Base-by-base conservation (phyloP, 2,113 vertebrate species). In the Silurus asotus region DNA sequence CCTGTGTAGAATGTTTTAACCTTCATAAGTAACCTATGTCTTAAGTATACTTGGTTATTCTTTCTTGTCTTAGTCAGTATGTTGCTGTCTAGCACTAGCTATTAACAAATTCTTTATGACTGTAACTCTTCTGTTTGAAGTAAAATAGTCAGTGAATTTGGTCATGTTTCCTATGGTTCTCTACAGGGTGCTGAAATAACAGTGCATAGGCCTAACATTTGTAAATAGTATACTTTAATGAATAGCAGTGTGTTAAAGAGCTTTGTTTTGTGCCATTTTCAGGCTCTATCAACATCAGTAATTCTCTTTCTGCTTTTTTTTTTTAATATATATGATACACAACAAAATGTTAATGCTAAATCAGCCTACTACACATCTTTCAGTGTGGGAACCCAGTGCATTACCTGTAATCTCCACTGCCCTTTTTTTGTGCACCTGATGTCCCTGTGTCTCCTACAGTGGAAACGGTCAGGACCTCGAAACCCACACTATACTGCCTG, bases 381-480 rank as follows among this genome's bases (percentile, higher is more conserved):
- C 6, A 67, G 70, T 81, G 20, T 25, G 13, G 48, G 28, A 79
- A 15, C 61, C 64, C 5, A 70, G n/a, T 48, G 48, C 9, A 48
- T 84, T 96, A 99, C 98, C 98, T 97, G 93, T 99, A 99, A 93
- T 99, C 97, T 82, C 98, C 98, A 45, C 97, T 99, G 90, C 87
- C 96, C 90, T 93, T 99, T 87, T 97, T 98, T 89, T 96, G 95
- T 88, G 95, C 95, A 74, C 95, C 92, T 0, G 91, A 92, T 23
- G 96, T 74, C 15, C 96, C 96, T 2, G 96, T 91, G 62, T 99
- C 97, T 77, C 94, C 96, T 28, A 92, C 89, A 53, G 92, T 84
- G 0, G 98, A 98, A 78, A 99, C 96, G 0, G 92, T 94, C 85
- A 98, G 14, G 48, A 99, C 92, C 88, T 99, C 98, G 92, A 99